Conservation (phyloP, 92 coral and sea anemone genomes). For the Parazoanthus swiftii region DNA sequence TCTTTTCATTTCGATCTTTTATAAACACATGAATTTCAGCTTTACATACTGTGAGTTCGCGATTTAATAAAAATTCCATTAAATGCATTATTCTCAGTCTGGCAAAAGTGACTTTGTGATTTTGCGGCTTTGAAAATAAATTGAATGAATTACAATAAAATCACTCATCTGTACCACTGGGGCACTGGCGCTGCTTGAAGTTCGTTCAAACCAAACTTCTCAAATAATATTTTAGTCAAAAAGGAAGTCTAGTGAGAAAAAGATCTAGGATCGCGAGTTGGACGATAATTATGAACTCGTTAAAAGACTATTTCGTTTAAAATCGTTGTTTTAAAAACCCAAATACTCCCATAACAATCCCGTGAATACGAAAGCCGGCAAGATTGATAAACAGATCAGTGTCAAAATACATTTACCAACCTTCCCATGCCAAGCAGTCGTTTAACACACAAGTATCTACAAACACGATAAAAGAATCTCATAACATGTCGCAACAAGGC, state of each 20-base stretch:
- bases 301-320: constrained; percentile 8
- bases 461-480: not conserved
- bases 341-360: not conserved
- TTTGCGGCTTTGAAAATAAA: not conserved
- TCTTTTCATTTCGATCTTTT: not conserved
- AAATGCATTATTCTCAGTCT: not conserved
- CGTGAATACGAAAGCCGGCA: not conserved
- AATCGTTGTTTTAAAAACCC: constrained; percentile 1
- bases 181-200: not conserved
- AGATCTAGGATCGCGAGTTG: not conserved
- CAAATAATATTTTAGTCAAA: constrained; percentile 7
- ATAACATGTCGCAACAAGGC: not conserved
- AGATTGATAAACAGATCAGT: not conserved
- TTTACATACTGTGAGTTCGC: not conserved
- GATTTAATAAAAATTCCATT: not conserved
- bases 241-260: not conserved
- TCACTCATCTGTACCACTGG: not conserved
- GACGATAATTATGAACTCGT: constrained; percentile 1
- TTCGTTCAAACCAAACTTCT: not conserved
- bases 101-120: not conserved
- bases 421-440: not conserved
- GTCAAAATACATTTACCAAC: not conserved
- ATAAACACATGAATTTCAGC: not conserved
- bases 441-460: too few relatives aligned
- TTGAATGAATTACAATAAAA: too few relatives aligned